These are phyloP conservation scores for Zootoca vivipara DNA, from an alignment of 2,113 vertebrate genomes.

Conservation along the genomic window DNA sequence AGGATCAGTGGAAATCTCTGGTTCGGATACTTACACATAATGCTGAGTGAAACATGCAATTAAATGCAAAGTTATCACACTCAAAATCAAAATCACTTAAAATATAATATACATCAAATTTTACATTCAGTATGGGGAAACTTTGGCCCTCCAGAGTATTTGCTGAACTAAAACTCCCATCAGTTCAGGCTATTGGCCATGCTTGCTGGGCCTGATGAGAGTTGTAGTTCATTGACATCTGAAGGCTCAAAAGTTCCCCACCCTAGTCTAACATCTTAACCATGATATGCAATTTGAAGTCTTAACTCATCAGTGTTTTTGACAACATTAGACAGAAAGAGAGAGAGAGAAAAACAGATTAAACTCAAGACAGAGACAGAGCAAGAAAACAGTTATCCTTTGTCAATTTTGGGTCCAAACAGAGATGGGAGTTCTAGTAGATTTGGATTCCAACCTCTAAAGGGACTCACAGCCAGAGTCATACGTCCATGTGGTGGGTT, in stretches of 20 bases:
- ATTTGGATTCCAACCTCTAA: conserved; percentile 23
- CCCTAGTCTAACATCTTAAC: background rate
- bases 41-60: background rate
- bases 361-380: too few species aligned
- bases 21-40: background rate
- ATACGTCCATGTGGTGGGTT: background rate
- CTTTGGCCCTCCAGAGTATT: too few species aligned
- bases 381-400: background rate
- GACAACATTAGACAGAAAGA: background rate
- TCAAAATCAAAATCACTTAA: too few species aligned
- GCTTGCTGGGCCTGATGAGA: too few species aligned
- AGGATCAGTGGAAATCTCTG: background rate
- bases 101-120: too few species aligned
- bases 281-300: background rate
- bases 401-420: background rate
- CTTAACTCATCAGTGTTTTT: conserved; percentile 9
- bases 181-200: too few species aligned
- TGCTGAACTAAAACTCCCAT: too few species aligned
- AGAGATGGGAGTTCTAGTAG: background rate
- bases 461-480: conserved; percentile 27
- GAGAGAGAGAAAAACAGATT: background rate
- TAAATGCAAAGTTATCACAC: background rate
- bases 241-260: too few species aligned
- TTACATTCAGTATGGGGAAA: too few species aligned
- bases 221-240: too few species aligned